Evolutionary conservation across 1,140 invertebrate species (phyloP), one percentile per base, ranked within the genome.

Genomic region (Brachionus rubens): DNA sequence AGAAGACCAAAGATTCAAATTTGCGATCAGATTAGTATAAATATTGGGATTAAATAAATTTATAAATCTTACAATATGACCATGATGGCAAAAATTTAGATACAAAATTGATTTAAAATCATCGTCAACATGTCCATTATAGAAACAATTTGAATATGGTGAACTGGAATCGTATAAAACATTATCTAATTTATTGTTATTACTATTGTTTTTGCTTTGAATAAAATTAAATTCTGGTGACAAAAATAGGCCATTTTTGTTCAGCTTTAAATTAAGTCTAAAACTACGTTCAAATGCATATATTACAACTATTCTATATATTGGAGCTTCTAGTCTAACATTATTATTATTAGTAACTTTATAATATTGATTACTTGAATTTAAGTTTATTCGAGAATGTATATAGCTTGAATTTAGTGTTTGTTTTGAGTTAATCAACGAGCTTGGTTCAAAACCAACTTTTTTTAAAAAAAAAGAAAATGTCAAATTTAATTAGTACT

Each of bases 121-220:
- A 65, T 65, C 24, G 40, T 65, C 36, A n/a, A 65, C 59, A 14
- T 40, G 24, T 43, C 59, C 59, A 43, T 41, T 65, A 26, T 24
- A 65, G 12, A 65, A 41, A 26, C 59, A 65, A 65, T 65, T 26
- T 21, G 59, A 65, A 41, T 59, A 59, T 9, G 28, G 54, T 1
- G 16, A 33, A 59, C 36, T 59, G 28, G 54, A 59, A 33, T 19
- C 36, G 7, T 16, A 16, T n/a, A 30, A 59, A 40, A 59, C 3
- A 36, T 59, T 59, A 9, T 59, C 54, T 54, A 26, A 5, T 12
- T 26, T 30, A 54, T n/a, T n/a, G n/a, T n/a, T n/a, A n/a, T n/a
- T n/a, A n/a, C n/a, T 40, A 40, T 40, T 40, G 12, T 40, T 40
- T 40, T 40, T 40, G 36, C 12, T 40, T 40, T n/a, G n/a, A n/a